Evolutionary conservation across 2,888 invertebrate species (phyloP), one percentile per base, ranked within the genome.

Genomic region (Eupithecia tripunctaria): DNA sequence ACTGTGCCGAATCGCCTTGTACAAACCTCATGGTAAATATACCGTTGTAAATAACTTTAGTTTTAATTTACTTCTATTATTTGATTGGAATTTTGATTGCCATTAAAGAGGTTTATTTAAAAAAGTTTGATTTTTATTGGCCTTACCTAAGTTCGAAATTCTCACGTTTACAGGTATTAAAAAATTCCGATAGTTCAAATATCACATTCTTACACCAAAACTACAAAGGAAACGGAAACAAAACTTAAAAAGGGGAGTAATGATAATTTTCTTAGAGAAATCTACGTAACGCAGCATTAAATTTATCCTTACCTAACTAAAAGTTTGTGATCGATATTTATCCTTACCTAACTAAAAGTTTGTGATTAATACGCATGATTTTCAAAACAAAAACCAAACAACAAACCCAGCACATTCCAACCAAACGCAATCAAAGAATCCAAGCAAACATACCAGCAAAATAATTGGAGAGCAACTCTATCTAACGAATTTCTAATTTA

Each of bases 401-500:
- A 56, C 56, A 14, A 21, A n/a, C n/a, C n/a, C n/a, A n/a, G n/a
- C n/a, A n/a, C n/a, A n/a, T n/a, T n/a, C n/a, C n/a, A n/a, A n/a
- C n/a, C n/a, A n/a, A n/a, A 56, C 25, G 56, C 56, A 81, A 80
- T 75, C 76, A 2, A 64, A 36, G 73, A 73, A 81, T 82, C 70
- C 67, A 76, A 76, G 79, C 77, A n/a, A 70, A 65, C 76, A 70
- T 71, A 75, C 76, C 76, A 85, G 84, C 64, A 14, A 85, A 92
- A 93, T 94, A 94, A 94, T 94, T 94, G 93, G 91, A 90, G 88
- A 89, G 85, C 86, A 89, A 90, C 92, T 93, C 88, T 94, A 94
- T 94, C 94, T 94, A 93, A 92, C 92, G 90, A 93, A 94, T 93
- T 93, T 93, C 93, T 92, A 94, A 94, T 94, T 93, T 94, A 94